Percentiles rank a stretch among this genome's conserved stretches.
Conservation (phyloP, 1,140 invertebrate species). For the Scylla paramamosain region DNA sequence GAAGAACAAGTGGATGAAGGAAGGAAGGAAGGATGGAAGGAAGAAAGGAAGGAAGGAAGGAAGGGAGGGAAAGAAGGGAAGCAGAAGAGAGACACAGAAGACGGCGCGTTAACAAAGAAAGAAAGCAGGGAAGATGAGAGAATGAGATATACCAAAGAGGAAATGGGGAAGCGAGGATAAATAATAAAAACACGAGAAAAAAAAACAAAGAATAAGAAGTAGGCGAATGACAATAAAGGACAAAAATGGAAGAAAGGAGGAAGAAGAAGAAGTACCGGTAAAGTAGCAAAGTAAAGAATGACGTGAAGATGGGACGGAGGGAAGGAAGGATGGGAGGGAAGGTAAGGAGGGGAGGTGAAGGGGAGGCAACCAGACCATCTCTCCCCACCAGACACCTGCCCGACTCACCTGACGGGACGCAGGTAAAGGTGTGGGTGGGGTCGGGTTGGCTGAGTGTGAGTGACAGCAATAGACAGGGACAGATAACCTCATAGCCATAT, state of each 20-base stretch:
- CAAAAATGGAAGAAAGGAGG: background rate
- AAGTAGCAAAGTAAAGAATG: background rate
- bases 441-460: slow-evolving; percentile 36
- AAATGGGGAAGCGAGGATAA: background rate
- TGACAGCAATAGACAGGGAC: slow-evolving; percentile 53
- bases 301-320: background rate
- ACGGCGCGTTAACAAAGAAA: background rate
- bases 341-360: background rate
- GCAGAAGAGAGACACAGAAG: background rate
- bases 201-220: background rate
- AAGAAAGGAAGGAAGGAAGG: background rate
- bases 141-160: background rate
- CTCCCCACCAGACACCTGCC: slow-evolving; percentile 8
- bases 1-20: background rate
- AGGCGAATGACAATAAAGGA: background rate
- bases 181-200: background rate
- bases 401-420: background rate
- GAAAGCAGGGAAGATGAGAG: background rate
- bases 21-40: background rate
- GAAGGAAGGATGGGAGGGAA: background rate
- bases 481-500: slow-evolving; percentile 51
- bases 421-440: background rate
- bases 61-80: background rate
- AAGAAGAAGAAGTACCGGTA: background rate
- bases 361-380: background rate